Conservation (phyloP, 2,797 vertebrate genomes). For the Manis javanica region DNA sequence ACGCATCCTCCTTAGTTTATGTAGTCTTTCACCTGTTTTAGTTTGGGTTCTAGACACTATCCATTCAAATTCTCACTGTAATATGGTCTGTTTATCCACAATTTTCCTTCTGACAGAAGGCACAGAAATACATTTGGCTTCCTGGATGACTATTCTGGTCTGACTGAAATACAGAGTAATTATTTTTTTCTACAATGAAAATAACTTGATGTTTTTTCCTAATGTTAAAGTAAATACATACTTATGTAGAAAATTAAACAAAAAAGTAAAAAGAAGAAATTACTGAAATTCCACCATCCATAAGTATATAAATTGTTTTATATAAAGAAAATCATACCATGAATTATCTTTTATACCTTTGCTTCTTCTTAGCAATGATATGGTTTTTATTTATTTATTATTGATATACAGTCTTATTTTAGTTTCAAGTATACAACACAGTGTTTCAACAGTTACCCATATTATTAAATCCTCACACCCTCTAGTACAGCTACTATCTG, state of each 20-base stretch:
- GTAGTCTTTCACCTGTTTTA: conserved; percentile 63
- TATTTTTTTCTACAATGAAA: conserved; percentile 49
- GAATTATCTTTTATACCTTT: conserved; percentile 44
- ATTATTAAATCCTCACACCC: too few relatives aligned
- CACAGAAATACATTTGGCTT: conserved; percentile 64
- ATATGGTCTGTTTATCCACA: conserved; percentile 66
- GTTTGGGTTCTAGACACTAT: conserved; percentile 52
- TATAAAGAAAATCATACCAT: not conserved
- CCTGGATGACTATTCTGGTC: conserved; percentile 37
- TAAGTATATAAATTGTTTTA: conserved; percentile 37
- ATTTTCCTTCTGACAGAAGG: conserved; percentile 65
- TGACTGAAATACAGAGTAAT: conserved; percentile 41
- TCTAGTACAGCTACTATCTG: too few relatives aligned
- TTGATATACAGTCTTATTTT: too few relatives aligned
- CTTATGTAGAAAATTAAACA: not conserved
- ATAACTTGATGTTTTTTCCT: not conserved
- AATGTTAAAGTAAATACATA: conserved; percentile 55
- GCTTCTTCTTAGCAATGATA: conserved; percentile 46
- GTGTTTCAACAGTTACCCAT: too few relatives aligned
- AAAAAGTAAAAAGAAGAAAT: conserved; percentile 27
- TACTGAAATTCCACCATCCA: not conserved
- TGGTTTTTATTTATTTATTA: not conserved
- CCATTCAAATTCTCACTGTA: conserved; percentile 54
- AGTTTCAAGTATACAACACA: too few relatives aligned
- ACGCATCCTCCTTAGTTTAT: conserved; percentile 42